Base-by-base conservation (phyloP, 2,888 invertebrate genomes). In the Hirtodrosophila confusa region DNA sequence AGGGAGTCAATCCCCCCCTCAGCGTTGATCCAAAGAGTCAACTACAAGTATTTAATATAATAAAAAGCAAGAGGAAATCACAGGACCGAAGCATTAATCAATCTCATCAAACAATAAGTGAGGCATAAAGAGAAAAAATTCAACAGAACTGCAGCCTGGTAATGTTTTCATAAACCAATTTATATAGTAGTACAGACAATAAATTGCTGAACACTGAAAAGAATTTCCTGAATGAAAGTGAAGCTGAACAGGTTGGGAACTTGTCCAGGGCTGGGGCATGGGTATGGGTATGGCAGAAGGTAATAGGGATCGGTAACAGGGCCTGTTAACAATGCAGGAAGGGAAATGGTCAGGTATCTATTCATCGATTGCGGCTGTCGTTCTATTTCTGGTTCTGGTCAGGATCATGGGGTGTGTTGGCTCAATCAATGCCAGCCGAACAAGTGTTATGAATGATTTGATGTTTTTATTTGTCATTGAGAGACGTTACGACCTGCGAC, bases 401-500 rank as follows among this genome's bases (percentile, higher is more conserved):
- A 86, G 88, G 82, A 88, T 80, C 80, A 58, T 68, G 80, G 80
- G 84, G 88, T 84, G 69, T 80, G 69, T 80, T 88, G 88, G 88
- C 84, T 88, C 80, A 86, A 83, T 82, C 87, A 82, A 86, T 88
- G 86, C 86, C 88, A 79, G 65, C 41, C 55, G 64, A 88, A 86
- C 88, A 84, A 88, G 83, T 84, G 88, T 78, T 76, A 76, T 88
- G 89, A 88, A 85, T 85, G 85, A 85, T 88, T 86, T 86, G 76
- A 85, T 88, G 88, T 88, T 85, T 85, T 88, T 78, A 88, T 88
- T 87, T 85, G 82, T 75, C 60, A 53, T 60, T 69, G 41, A 53
- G 36, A 50, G 72, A 51, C 49, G 44, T 44, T 41, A 33, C 70
- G 63, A 75, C 44, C 73, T 64, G 60, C 57, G 57, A 78, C 75